Base-by-base conservation (phyloP, 2,888 invertebrate genomes). In the Ochropacha duplaris region DNA sequence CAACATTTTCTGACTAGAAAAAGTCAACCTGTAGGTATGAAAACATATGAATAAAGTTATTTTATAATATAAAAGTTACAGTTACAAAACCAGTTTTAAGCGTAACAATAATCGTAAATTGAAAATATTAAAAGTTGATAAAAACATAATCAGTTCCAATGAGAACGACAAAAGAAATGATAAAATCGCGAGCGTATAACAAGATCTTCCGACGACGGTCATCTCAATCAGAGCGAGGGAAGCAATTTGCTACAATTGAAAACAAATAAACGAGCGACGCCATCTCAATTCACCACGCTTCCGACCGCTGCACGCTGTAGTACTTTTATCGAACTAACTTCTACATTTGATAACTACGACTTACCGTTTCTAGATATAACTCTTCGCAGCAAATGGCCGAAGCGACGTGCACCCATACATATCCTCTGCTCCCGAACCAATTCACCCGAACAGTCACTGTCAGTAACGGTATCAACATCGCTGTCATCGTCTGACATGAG, bases 291-390 rank as follows among this genome's bases (percentile, higher is more conserved):
- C 66, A 64, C 65, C 64, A 65, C 69, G 70, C 66, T 68, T 70
- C 71, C 71, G 66, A 68, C 54, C 57, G 64, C 36, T 22, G 31
- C 16, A n/a, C 5, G 5, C 24, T 24, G 24, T 5, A 34, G 22
- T 39, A 24, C 39, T 44, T 51, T 26, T 50, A 24, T 50, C 44
- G 44, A 44, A 19, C 19, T 26, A 26, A 50, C 50, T 0, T 31
- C 31, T 28, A 39, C 39, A 24, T 34, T 22, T 44, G 16, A 54
- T 36, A 24, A 22, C 54, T 24, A 44, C 39, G 54, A 75, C 92
- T 90, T 74, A 92, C 92, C 92, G 72, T 91, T 92, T 83, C 91
- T 84, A 71, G 92, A 92, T 68, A 92, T 87, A 59, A 92, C 92
- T 62, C 92, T 78, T 58, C 92, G 78, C 55, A 92, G 79, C 77